phyloP scores from a whole-genome alignment of 2,888 invertebrate species.

The Halictus ligatus region DNA sequence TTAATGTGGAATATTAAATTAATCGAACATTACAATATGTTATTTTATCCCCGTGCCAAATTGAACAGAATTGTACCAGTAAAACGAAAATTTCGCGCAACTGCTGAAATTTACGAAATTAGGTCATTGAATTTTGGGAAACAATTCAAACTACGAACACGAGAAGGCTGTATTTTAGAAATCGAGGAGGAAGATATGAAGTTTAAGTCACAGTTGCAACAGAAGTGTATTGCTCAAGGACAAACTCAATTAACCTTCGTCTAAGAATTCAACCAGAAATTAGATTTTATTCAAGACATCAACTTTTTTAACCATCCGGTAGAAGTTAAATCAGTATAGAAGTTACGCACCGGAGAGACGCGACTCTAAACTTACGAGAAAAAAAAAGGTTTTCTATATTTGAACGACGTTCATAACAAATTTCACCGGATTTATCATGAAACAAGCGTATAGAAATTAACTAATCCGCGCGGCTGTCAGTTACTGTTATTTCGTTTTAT shows the following conservation, averaged over 20 bases:
- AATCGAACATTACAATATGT: not conserved
- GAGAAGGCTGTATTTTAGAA: not conserved
- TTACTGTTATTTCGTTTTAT: constrained; percentile 49
- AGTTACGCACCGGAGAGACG: not conserved
- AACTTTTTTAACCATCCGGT: not conserved
- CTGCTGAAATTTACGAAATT: not conserved
- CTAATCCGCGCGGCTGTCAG: constrained; percentile 5
- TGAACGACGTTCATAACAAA: not conserved
- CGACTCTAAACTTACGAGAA: not conserved
- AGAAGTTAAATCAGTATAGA: not conserved
- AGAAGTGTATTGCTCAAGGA: not conserved
- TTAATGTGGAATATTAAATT: not conserved
- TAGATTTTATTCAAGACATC: not conserved
- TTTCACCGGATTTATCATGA: not conserved
- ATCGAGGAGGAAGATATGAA: not conserved
- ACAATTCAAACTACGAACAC: not conserved
- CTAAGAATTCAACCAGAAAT: not conserved
- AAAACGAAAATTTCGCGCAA: not conserved
- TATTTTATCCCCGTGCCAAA: not conserved
- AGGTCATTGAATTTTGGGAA: not conserved
- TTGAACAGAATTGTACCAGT: not conserved
- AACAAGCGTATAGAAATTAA: constrained; percentile 9
- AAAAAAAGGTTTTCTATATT: not conserved
- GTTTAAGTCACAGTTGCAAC: too few species aligned
- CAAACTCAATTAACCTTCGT: not conserved